A percentile compares a stretch with the other conserved stretches of the same genome.
phyloP scores from a whole-genome alignment of 2,113 vertebrate genomes.

The Scomber japonicus region DNA sequence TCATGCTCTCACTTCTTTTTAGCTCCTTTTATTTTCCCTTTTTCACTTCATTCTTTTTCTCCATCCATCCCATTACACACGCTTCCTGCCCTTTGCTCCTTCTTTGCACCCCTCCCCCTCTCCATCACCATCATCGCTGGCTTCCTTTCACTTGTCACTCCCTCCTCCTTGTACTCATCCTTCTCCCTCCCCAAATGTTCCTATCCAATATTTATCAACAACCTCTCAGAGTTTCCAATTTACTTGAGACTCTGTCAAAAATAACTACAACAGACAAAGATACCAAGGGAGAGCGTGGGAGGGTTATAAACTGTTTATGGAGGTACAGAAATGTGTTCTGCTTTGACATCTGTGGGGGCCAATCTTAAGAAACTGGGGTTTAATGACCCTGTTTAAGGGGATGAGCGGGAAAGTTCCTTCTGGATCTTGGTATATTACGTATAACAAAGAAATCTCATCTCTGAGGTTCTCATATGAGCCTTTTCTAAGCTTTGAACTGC shows the following conservation, averaged over 20 bases:
- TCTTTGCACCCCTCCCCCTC: conserved; percentile 23
- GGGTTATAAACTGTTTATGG: not conserved
- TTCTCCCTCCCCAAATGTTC: conserved; percentile 42
- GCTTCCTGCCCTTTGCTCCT: conserved; percentile 34
- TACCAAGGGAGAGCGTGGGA: not conserved
- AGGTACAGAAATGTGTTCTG: not conserved
- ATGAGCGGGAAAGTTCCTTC: too few relatives aligned
- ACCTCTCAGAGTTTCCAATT: conserved; percentile 51
- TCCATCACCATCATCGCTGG: conserved; percentile 21
- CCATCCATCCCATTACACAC: conserved; percentile 25
- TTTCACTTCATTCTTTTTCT: conserved; percentile 29
- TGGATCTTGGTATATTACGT: too few relatives aligned
- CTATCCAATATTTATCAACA: conserved; percentile 58
- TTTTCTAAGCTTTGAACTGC: too few relatives aligned
- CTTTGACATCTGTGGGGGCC: too few relatives aligned
- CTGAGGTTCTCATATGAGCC: too few relatives aligned
- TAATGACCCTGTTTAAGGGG: too few relatives aligned
- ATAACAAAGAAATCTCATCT: too few relatives aligned
- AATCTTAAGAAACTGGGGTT: not conserved
- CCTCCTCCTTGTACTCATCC: conserved; percentile 3
- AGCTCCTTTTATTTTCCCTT: not conserved
- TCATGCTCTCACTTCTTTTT: not conserved
- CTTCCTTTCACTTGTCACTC: conserved; percentile 36
- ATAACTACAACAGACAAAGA: not conserved
- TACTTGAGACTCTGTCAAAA: conserved; percentile 42